These are phyloP conservation scores for Mastacembelus armatus DNA, from an alignment of 2,797 vertebrate species.

Conservation along the genomic window DNA sequence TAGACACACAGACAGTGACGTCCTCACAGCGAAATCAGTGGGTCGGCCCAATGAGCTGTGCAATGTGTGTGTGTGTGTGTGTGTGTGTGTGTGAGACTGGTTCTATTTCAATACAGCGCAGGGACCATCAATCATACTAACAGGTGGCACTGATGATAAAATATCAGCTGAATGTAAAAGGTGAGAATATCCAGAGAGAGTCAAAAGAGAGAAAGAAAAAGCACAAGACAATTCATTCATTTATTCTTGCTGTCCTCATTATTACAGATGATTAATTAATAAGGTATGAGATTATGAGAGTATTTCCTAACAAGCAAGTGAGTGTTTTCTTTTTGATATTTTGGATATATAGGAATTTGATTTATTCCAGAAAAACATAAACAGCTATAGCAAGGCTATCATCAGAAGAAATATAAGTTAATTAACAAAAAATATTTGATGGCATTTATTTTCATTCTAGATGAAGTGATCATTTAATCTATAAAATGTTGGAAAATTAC, in stretches of 20 bases:
- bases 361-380: conserved; percentile 1
- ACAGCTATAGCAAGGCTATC: background rate
- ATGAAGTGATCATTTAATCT: background rate
- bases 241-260: conserved; percentile 21
- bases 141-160: conserved; percentile 73
- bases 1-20: conserved; percentile 26
- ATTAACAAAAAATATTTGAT: background rate
- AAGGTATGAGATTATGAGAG: conserved; percentile 1
- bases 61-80: conserved; percentile 47
- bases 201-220: background rate
- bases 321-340: conserved; percentile 2
- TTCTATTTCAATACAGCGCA: conserved; percentile 42
- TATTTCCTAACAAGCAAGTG: conserved; percentile 13
- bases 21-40: conserved; percentile 35
- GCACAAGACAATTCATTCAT: conserved; percentile 23
- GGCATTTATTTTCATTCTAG: too few relatives aligned
- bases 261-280: conserved; percentile 38
- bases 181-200: conserved; percentile 24
- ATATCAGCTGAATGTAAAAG: conserved; percentile 48
- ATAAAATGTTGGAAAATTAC: background rate
- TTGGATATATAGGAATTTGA: background rate
- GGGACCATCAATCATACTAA: conserved; percentile 69
- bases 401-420: background rate
- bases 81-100: conserved; percentile 1
- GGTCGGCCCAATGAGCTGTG: conserved; percentile 47